Percentiles rank a stretch among this genome's conserved stretches.
These are phyloP conservation scores for Parnassius mnemosyne DNA, from an alignment of 2,888 invertebrate species.

Conservation along the genomic window DNA sequence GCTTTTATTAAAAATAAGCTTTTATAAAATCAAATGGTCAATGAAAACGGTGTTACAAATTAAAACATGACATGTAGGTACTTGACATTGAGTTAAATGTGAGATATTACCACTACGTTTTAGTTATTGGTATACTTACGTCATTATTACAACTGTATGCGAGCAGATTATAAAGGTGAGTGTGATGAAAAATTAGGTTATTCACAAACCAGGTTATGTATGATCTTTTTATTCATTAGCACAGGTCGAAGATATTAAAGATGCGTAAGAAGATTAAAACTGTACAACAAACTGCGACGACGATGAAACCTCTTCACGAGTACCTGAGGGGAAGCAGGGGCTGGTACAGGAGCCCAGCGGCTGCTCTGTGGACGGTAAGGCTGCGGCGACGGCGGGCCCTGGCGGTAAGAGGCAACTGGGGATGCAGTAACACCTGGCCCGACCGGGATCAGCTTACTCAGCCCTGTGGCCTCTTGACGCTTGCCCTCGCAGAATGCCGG, in stretches of 20 bases:
- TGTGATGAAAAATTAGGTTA: too few relatives aligned
- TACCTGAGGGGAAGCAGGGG: constrained; percentile 76
- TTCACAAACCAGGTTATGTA: background rate
- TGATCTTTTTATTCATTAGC: background rate
- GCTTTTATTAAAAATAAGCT: too few relatives aligned
- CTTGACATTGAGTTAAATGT: too few relatives aligned
- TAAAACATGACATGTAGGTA: too few relatives aligned
- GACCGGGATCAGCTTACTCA: constrained; percentile 73
- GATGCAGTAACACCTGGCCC: constrained; percentile 61
- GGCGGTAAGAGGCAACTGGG: constrained; percentile 51
- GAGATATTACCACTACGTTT: too few relatives aligned
- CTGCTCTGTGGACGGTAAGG: constrained; percentile 63
- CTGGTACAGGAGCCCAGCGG: constrained; percentile 76
- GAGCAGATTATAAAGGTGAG: too few relatives aligned
- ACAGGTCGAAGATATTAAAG: background rate
- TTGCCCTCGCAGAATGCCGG: constrained; percentile 60
- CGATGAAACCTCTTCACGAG: constrained; percentile 29
- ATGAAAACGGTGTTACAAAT: too few relatives aligned
- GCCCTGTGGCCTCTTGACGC: constrained; percentile 63
- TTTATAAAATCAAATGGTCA: too few relatives aligned
- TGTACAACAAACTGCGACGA: constrained; percentile 20
- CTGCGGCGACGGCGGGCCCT: constrained; percentile 64
- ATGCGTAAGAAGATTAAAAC: constrained; percentile 6
- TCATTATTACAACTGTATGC: too few relatives aligned
- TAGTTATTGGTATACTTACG: too few relatives aligned